A percentile compares a stretch with the other conserved stretches of the same genome.
Conservation (phyloP, 2,888 invertebrate species). For the Nymphalis c-album region DNA sequence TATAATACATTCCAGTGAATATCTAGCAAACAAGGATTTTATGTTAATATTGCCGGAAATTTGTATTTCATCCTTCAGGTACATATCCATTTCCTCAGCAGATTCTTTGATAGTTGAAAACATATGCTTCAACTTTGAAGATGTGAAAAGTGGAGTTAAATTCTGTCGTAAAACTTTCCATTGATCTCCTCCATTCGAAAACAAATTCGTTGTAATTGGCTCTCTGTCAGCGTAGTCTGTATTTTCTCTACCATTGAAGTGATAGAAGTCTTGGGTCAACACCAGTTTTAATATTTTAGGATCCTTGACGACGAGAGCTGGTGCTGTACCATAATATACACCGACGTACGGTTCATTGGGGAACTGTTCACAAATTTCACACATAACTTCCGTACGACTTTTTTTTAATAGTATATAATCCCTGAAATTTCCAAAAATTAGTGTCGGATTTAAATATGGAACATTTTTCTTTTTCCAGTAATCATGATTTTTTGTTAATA, state of each 20-base stretch:
- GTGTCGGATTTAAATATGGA: slow-evolving; percentile 46
- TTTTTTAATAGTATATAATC: slow-evolving; percentile 51
- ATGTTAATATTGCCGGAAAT: slow-evolving; percentile 44
- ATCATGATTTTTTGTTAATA: slow-evolving; percentile 45
- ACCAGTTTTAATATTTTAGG: slow-evolving; percentile 58
- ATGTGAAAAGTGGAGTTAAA: slow-evolving; percentile 60
- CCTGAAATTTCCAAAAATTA: slow-evolving; percentile 59
- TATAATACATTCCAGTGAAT: slow-evolving; percentile 60
- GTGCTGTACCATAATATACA: slow-evolving; percentile 60
- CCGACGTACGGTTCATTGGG: slow-evolving; percentile 58
- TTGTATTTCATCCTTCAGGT: slow-evolving; percentile 46
- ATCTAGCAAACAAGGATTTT: slow-evolving; percentile 49
- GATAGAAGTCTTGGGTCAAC: slow-evolving; percentile 61
- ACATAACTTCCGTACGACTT: slow-evolving; percentile 42
- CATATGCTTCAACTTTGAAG: slow-evolving; percentile 67
- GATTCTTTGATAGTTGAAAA: slow-evolving; percentile 58
- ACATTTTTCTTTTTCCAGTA: slow-evolving; percentile 60
- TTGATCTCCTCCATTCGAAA: slow-evolving; percentile 55
- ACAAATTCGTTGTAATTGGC: slow-evolving; percentile 50
- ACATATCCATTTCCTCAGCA: slow-evolving; percentile 47
- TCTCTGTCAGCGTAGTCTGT: slow-evolving; percentile 52
- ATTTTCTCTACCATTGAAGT: slow-evolving; percentile 59
- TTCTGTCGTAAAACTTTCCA: slow-evolving; percentile 66
- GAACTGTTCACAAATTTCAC: slow-evolving; percentile 53
- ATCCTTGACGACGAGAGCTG: slow-evolving; percentile 58